Percentiles rank a stretch among this genome's conserved stretches.
These are phyloP conservation scores for Gallinago media DNA, from an alignment of 2,113 vertebrate genomes.

Conservation along the genomic window DNA sequence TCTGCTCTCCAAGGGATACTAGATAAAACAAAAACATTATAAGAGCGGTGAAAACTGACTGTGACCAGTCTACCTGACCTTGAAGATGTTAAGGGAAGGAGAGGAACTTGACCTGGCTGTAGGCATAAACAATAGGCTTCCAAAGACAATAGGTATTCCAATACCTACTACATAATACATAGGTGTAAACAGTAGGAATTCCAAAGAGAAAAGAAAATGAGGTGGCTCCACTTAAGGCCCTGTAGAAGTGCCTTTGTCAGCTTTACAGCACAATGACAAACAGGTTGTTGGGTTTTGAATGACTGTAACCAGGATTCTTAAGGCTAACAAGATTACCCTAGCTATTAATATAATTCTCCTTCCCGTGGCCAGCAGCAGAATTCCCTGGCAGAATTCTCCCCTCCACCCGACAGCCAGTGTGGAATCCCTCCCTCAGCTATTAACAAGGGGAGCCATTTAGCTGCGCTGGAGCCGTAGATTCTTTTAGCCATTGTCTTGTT, in stretches of 20 bases:
- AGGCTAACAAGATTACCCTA: conserved; percentile 12
- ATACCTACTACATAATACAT: background rate
- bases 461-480: background rate
- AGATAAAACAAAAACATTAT: conserved; percentile 47
- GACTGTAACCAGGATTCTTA: background rate
- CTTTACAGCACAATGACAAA: background rate
- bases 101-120: background rate
- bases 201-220: background rate
- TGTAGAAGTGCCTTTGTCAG: conserved; percentile 1
- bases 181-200: background rate
- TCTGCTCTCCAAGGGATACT: conserved; percentile 36
- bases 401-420: conserved; percentile 21
- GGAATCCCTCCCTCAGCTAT: conserved; percentile 26
- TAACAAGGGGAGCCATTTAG: conserved; percentile 41
- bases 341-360: background rate
- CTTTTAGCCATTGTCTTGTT: conserved; percentile 57
- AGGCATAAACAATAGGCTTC: background rate
- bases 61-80: conserved; percentile 3
- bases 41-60: conserved; percentile 21
- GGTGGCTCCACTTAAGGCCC: background rate
- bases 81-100: background rate
- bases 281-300: background rate
- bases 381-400: conserved; percentile 33
- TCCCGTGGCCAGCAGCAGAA: background rate
- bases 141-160: background rate